Evolutionary conservation across 2,113 vertebrate species (phyloP), one percentile per base, ranked within the genome.

Genomic region (Riparia riparia): DNA sequence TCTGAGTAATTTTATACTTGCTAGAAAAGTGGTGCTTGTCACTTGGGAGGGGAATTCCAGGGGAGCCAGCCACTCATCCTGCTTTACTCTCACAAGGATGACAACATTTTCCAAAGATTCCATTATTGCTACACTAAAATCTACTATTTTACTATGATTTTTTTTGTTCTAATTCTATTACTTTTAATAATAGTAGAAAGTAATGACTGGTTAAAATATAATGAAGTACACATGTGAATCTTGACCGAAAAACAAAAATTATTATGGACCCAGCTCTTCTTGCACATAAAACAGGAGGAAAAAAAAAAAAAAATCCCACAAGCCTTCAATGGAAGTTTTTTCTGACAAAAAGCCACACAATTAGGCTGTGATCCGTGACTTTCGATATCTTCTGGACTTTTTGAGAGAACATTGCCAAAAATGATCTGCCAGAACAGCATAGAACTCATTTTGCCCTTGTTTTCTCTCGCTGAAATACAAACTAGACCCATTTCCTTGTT

Each of bases 191-290:
- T 9, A 76, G 28, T 41, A 71, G 44, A 96, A 96, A 81, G 45
- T 45, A 86, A 88, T 49, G 68, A 96, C 85, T 92, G 49, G 73
- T 94, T 64, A 93, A 96, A 94, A 84, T 64, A 17, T 93, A 97
- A 95, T 96, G 69, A 90, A 92, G 26, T 86, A 84, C 93, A 96
- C 82, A 94, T 93, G 93, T 90, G 93, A 90, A 74, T 92, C 65
- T 82, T 86, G 89, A 95, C 80, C n/a, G 29, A 79, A 92, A 94
- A 74, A 7, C 49, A 86, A 90, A 76, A 89, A 92, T 68, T 81
- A 42, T 56, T 57, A 63, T 31, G 41, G 77, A 82, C 45, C 41
- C 41, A 93, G 66, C 10, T 81, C 49, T 73, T 91, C 39, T 66
- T 90, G 86, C n/a, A 42, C 80, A 64, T 65, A 74, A 94, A 92